Evolutionary conservation across 2,888 invertebrate species (phyloP), one percentile per base, ranked within the genome.

Genomic region (Bibio marci): DNA sequence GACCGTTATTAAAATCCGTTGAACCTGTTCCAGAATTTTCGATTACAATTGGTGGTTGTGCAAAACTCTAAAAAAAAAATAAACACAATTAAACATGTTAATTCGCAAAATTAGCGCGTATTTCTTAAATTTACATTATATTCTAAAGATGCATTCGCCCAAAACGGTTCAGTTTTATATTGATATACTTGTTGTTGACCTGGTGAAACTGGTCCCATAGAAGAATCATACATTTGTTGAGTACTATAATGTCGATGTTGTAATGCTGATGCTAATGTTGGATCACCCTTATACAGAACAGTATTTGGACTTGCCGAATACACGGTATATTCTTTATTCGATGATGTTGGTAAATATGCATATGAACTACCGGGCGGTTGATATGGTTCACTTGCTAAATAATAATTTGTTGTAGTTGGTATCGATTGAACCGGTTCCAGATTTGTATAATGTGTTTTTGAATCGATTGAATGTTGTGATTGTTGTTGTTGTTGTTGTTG

Each of bases 251-350:
- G 51, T 15, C 52, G 49, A 28, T 42, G 49, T 3, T 60, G 52
- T 33, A 58, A 45, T 0, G 58, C 45, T 35, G 54, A 55, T n/a
- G 45, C 36, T 19, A 62, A 37, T 35, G 52, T 55, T 5, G 61
- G 56, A 52, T 62, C 62, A 13, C 43, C 38, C 37, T 45, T 45
- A 28, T 45, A 44, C 15, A 45, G 31, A 4, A 45, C 43, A 10
- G 41, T 28, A 40, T 42, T 45, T 22, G 43, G 44, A 43, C 42
- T 45, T 8, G 33, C 34, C 7, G 42, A 37, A 42, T 42, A 43
- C 3, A 38, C 30, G 8, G 12, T 25, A 30, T 33, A 42, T 30
- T 42, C 42, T 37, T 37, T 39, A 10, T 26, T 39, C 8, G 33
- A 8, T 19, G 40, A 13, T 14, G 41, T 30, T n/a, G 40, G 40